Percentiles rank a stretch among this genome's conserved stretches.
These are phyloP conservation scores for Bos taurus DNA, from an alignment of 2,113 vertebrate species.

Conservation along the genomic window DNA sequence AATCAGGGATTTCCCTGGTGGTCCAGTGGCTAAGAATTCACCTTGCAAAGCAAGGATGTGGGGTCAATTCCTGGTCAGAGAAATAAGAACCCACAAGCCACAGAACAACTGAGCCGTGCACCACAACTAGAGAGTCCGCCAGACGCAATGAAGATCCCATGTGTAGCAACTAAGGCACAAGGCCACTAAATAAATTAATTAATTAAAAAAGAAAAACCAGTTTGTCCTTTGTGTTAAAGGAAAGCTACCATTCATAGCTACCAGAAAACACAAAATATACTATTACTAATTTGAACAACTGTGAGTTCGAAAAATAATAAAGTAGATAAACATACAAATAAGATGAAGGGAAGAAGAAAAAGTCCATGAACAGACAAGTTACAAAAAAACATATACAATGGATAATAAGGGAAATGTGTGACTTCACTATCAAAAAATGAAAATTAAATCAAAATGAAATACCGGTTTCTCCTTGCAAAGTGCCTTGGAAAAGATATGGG, in stretches of 20 bases:
- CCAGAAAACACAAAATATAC: background rate
- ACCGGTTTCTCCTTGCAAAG: background rate
- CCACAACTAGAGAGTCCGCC: background rate
- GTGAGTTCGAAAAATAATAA: background rate
- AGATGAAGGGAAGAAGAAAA: background rate
- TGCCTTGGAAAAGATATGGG: background rate
- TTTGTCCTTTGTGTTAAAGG: background rate
- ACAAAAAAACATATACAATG: background rate
- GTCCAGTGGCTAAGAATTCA: background rate
- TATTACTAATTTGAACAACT: background rate
- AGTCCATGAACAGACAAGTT: background rate
- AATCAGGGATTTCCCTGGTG: background rate
- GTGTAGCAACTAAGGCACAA: fast-evolving
- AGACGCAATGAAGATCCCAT: fast-evolving
- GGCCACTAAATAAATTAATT: background rate
- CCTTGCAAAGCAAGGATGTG: background rate
- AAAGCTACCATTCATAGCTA: background rate
- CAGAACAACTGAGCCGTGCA: background rate
- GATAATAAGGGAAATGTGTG: background rate
- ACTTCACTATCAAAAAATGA: background rate
- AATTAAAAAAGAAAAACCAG: background rate
- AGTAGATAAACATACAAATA: background rate
- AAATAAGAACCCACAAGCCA: background rate
- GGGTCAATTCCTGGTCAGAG: background rate
- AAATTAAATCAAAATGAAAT: slow-evolving; percentile 9